Percentiles rank a stretch among this genome's conserved stretches.
These are phyloP conservation scores for Bursaphelenchus okinawaensis DNA, from an alignment of 2,888 invertebrate species.

Conservation along the genomic window DNA sequence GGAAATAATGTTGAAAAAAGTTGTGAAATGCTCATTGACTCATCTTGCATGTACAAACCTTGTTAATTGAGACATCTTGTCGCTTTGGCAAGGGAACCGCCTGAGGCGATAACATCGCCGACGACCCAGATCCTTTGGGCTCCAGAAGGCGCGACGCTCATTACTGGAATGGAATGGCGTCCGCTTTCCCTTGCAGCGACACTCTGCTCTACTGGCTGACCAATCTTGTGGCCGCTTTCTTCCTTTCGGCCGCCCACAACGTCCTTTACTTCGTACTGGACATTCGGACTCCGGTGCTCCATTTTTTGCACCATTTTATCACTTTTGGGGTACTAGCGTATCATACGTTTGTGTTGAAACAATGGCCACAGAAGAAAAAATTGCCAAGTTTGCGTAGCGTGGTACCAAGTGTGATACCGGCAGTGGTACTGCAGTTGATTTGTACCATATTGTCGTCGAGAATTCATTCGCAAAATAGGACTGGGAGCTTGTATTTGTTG, in stretches of 20 bases:
- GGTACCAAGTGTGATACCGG: conserved; percentile 16
- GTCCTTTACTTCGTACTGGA: conserved; percentile 52
- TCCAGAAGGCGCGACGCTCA: no score
- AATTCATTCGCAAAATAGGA: conserved; percentile 48
- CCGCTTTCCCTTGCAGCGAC: conserved; percentile 9
- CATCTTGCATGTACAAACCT: no score
- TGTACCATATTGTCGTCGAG: conserved; percentile 35
- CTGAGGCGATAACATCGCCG: neutral
- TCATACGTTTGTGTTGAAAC: neutral
- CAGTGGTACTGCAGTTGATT: conserved; percentile 38
- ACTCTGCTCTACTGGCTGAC: conserved; percentile 31
- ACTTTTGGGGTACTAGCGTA: conserved; percentile 37
- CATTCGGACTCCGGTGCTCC: conserved; percentile 40
- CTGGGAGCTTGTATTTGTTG: conserved; percentile 47
- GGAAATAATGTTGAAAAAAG: no score
- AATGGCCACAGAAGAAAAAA: neutral
- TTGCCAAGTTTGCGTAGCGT: neutral
- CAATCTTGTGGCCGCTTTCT: conserved; percentile 43
- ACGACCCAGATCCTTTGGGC: neutral
- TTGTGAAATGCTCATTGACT: no score
- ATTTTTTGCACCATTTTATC: conserved; percentile 44
- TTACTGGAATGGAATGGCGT: neutral
- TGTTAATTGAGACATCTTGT: neutral
- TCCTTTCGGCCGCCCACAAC: conserved; percentile 54
- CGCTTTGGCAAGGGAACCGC: neutral